Percentiles rank a stretch among this genome's conserved stretches.
These are phyloP conservation scores for Macrosiphum euphorbiae DNA, from an alignment of 2,888 invertebrate species.

Conservation along the genomic window DNA sequence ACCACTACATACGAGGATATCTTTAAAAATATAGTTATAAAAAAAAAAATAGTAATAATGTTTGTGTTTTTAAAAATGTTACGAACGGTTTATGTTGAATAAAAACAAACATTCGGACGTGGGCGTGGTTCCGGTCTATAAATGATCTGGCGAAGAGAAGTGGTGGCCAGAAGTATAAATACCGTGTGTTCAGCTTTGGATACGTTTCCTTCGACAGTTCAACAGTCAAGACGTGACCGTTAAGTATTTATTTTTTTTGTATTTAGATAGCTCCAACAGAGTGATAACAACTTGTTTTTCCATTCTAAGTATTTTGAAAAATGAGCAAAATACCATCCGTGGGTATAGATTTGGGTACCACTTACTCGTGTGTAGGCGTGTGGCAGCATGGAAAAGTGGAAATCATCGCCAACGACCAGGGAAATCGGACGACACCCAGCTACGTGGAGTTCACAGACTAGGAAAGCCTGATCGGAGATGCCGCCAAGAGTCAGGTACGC, in stretches of 20 bases:
- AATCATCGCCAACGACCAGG: constrained; percentile 80
- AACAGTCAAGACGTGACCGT: neutral
- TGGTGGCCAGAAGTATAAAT: constrained; percentile 37
- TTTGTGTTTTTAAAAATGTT: neutral
- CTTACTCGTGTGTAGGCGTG: constrained; percentile 86
- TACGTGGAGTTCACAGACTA: constrained; percentile 74
- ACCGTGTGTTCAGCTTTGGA: constrained; percentile 2
- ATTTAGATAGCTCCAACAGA: neutral
- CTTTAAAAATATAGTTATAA: neutral
- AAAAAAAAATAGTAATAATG: neutral
- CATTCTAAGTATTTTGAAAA: neutral
- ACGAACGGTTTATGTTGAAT: neutral
- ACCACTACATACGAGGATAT: neutral
- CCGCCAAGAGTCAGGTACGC: constrained; percentile 76
- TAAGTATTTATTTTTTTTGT: neutral
- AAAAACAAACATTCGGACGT: constrained; percentile 35
- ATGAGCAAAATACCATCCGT: constrained; percentile 75
- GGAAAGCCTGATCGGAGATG: constrained; percentile 79
- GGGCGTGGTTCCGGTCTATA: constrained; percentile 50
- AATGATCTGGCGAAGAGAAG: constrained; percentile 32
- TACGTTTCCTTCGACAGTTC: neutral
- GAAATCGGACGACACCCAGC: constrained; percentile 72
- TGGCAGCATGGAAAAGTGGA: constrained; percentile 87
- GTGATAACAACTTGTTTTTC: neutral
- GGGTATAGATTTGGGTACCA: constrained; percentile 89